phyloP scores from a whole-genome alignment of 2,797 vertebrate species.

The Anableps anableps region DNA sequence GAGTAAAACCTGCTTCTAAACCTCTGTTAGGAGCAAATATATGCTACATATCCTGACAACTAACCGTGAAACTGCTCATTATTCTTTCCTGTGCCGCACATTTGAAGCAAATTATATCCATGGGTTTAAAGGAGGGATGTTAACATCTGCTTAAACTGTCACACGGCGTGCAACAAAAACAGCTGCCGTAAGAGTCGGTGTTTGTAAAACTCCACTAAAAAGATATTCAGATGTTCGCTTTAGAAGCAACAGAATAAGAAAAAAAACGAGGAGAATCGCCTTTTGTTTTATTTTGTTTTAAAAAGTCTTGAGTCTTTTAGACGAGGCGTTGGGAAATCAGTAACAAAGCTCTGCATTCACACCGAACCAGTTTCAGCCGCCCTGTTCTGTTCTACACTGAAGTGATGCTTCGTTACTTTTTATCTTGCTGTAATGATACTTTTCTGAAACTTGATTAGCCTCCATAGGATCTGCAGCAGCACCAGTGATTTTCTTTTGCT shows the following conservation, averaged over 20 bases:
- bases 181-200: constrained; percentile 16
- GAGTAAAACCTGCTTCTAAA: too few relatives aligned
- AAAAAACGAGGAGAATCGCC: neutral
- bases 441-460: constrained; percentile 6
- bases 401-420: constrained; percentile 15
- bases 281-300: neutral
- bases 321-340: neutral
- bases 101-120: neutral
- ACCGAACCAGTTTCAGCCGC: constrained; percentile 6
- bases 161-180: neutral
- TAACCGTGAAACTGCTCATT: constrained; percentile 21
- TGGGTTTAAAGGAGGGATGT: constrained; percentile 12
- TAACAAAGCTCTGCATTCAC: constrained; percentile 21
- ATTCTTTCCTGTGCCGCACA: constrained; percentile 23
- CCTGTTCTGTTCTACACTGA: constrained; percentile 15
- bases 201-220: constrained; percentile 6
- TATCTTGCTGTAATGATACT: constrained; percentile 14
- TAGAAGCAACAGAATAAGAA: neutral
- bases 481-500: neutral
- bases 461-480: constrained; percentile 23
- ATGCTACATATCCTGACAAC: constrained; percentile 6
- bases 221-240: neutral
- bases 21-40: too few relatives aligned
- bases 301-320: neutral
- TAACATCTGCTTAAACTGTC: constrained; percentile 22